A percentile compares a stretch with the other conserved stretches of the same genome.
Conservation (phyloP, 2,797 vertebrate species). For the Pristis pectinata region DNA sequence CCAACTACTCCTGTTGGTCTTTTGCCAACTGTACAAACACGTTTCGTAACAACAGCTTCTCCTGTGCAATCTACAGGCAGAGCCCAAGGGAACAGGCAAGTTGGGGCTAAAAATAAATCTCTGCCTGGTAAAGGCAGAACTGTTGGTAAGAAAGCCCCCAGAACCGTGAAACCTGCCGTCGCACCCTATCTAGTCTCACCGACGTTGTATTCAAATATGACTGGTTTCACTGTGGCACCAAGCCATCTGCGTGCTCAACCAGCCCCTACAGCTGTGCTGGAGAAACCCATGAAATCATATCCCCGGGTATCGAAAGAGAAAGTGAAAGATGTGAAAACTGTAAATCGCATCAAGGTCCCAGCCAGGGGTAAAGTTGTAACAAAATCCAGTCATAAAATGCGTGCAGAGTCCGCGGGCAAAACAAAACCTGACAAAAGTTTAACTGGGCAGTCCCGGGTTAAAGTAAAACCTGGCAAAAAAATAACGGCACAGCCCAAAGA, state of each 20-base stretch:
- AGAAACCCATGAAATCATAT: neutral
- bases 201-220: neutral
- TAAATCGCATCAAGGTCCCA: neutral
- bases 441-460: neutral
- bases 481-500: no score
- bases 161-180: neutral
- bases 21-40: neutral
- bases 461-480: neutral
- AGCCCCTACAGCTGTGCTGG: neutral
- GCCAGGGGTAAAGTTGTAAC: neutral
- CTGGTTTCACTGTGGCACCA: neutral
- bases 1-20: neutral
- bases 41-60: neutral
- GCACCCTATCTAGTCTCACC: neutral
- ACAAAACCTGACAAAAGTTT: neutral
- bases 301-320: neutral
- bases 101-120: neutral
- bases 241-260: neutral
- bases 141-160: neutral
- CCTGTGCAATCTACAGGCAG: neutral
- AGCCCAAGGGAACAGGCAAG: neutral
- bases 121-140: neutral
- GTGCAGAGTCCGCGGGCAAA: neutral
- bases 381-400: neutral
- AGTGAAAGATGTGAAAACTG: neutral